phyloP scores from a whole-genome alignment of 2,113 vertebrate genomes.

The Gymnorhina tibicen region DNA sequence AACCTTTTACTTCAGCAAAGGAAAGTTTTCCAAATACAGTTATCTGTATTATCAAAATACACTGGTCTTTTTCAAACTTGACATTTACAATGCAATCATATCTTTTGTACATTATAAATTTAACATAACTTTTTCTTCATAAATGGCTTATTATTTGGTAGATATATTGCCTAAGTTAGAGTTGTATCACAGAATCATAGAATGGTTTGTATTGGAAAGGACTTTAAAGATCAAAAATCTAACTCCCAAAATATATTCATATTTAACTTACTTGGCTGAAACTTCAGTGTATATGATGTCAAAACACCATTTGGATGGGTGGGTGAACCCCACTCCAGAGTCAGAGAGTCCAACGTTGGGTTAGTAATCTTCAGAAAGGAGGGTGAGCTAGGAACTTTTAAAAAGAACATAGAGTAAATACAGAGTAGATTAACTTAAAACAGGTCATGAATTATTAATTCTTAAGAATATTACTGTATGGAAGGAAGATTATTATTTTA shows the following conservation, averaged over 20 bases:
- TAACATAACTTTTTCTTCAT: background rate
- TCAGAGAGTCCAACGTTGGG: constrained; percentile 85
- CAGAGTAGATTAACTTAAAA: background rate
- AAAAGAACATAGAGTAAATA: constrained; percentile 24
- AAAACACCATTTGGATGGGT: constrained; percentile 86
- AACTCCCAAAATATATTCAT: background rate
- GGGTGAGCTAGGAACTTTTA: constrained; percentile 86
- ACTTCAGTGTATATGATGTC: constrained; percentile 89
- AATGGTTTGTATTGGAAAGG: background rate
- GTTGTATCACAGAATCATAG: background rate
- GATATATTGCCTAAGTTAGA: background rate
- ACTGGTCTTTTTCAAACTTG: background rate
- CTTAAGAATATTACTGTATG: background rate
- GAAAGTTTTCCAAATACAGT: background rate
- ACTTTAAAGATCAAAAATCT: background rate
- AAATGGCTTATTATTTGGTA: background rate
- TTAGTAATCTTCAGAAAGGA: constrained; percentile 81
- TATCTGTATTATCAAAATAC: background rate
- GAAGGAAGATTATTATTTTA: background rate
- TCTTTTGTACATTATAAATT: background rate
- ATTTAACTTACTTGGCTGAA: constrained; percentile 88
- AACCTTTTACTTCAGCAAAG: background rate
- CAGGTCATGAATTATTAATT: background rate
- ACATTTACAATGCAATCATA: background rate
- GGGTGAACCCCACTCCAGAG: constrained; percentile 90